Evolutionary conservation across 2,797 vertebrate species (phyloP).

Genomic region (Pseudochaenichthys georgianus): DNA sequence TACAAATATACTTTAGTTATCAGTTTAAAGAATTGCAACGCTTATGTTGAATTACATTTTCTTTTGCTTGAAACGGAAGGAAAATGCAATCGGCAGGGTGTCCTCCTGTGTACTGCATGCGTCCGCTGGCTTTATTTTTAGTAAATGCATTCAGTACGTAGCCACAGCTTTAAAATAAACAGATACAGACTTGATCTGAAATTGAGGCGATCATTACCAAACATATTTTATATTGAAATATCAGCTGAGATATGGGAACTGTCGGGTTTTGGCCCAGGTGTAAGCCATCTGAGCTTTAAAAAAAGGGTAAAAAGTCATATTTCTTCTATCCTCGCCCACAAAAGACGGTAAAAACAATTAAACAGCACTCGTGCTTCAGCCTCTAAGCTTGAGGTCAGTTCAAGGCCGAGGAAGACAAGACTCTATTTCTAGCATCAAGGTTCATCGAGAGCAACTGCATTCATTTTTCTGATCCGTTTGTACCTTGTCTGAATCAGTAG

Average conservation of each 20-base stretch:
- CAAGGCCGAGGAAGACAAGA: slow-evolving; percentile 22
- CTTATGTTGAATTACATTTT: not conserved
- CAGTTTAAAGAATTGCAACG: not conserved
- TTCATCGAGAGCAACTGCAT: slow-evolving; percentile 12
- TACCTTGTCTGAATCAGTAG: slow-evolving; percentile 27
- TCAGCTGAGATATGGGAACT: not conserved
- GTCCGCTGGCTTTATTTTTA: not conserved
- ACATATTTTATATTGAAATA: not conserved
- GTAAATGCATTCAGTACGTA: not conserved
- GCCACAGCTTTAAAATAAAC: not conserved
- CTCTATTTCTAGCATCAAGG: slow-evolving; percentile 14
- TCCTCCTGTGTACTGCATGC: no score
- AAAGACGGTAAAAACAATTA: slow-evolving; percentile 29
- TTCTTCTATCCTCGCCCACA: not conserved
- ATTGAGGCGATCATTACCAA: not conserved
- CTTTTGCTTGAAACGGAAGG: no score
- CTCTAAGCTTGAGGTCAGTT: slow-evolving; percentile 23
- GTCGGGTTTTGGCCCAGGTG: slow-evolving; percentile 20
- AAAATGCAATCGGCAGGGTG: no score
- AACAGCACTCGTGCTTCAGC: not conserved
- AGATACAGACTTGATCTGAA: not conserved
- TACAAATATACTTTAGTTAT: not conserved
- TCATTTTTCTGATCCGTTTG: slow-evolving; percentile 28
- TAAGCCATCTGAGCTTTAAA: slow-evolving; percentile 18
- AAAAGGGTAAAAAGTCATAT: slow-evolving; percentile 6